phyloP scores from a whole-genome alignment of 2,797 vertebrate genomes.

The Sebastes cheni region DNA sequence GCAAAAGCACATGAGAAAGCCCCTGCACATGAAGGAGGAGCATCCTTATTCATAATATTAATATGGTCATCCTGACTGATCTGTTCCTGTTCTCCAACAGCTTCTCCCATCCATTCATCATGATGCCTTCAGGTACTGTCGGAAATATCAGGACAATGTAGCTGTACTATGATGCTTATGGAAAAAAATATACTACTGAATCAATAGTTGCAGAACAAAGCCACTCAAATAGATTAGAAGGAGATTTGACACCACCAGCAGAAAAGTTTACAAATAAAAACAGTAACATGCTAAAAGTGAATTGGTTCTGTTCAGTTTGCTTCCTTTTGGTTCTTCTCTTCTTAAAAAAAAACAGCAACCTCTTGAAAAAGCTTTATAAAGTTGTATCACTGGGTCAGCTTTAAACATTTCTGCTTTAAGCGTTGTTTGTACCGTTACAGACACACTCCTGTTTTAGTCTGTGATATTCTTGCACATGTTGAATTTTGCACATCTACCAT shows the following conservation, averaged over 20 bases:
- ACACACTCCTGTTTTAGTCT: too few relatives aligned
- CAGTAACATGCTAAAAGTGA: neutral
- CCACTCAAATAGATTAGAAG: neutral
- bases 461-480: too few relatives aligned
- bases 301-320: neutral
- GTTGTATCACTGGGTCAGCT: fast-evolving
- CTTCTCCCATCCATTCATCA: fast-evolving
- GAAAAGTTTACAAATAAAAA: neutral
- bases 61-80: conserved; percentile 4
- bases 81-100: neutral
- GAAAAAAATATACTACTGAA: too few relatives aligned
- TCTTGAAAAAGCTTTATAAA: neutral
- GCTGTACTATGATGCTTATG: neutral
- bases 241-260: neutral
- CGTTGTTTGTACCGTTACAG: too few relatives aligned
- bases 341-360: neutral
- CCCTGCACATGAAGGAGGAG: neutral
- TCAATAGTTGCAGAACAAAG: neutral
- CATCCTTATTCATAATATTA: neutral
- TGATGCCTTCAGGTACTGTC: neutral
- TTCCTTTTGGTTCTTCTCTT: neutral
- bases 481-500: too few relatives aligned
- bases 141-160: neutral
- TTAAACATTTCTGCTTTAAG: too few relatives aligned
- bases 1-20: conserved; percentile 10